phyloP scores from a whole-genome alignment of 1,140 invertebrate genomes.

The Drosophila sp. region DNA sequence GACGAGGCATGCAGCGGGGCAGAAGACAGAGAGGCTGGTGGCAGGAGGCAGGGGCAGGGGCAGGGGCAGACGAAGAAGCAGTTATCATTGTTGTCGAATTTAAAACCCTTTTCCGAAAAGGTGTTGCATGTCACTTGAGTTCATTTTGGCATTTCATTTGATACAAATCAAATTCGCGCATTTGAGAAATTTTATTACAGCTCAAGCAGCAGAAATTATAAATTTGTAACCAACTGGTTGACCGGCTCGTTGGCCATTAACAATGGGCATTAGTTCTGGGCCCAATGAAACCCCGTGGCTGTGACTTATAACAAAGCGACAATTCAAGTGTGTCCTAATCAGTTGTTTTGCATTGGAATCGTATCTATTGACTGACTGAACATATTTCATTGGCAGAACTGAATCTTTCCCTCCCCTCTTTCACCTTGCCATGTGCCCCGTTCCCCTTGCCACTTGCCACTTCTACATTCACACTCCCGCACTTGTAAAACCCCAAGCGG shows the following conservation, averaged over 20 bases:
- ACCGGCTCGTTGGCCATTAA: constrained; percentile 50
- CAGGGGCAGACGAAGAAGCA: background rate
- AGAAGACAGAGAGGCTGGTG: too few relatives aligned
- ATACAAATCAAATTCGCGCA: constrained; percentile 76
- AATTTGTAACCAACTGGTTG: constrained; percentile 50
- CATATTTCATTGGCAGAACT: constrained; percentile 29
- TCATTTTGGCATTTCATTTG: constrained; percentile 46
- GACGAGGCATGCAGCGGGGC: background rate
- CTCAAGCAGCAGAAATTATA: constrained; percentile 60
- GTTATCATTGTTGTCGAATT: constrained; percentile 27
- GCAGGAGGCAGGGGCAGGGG: too few relatives aligned
- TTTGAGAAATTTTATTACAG: constrained; percentile 64
- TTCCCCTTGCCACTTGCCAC: background rate
- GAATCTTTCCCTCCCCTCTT: background rate
- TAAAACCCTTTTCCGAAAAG: constrained; percentile 52
- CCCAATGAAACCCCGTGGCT: background rate
- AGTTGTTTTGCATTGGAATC: constrained; percentile 42
- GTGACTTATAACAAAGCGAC: constrained; percentile 37
- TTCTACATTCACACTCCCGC: background rate
- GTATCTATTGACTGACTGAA: constrained; percentile 39
- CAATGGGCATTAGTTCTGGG: constrained; percentile 42
- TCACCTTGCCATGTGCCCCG: background rate
- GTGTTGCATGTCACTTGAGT: constrained; percentile 70
- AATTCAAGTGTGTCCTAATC: constrained; percentile 64
- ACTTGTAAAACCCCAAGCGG: background rate